phyloP scores from a whole-genome alignment of 2,797 vertebrate genomes.

The Microchirus variegatus region DNA sequence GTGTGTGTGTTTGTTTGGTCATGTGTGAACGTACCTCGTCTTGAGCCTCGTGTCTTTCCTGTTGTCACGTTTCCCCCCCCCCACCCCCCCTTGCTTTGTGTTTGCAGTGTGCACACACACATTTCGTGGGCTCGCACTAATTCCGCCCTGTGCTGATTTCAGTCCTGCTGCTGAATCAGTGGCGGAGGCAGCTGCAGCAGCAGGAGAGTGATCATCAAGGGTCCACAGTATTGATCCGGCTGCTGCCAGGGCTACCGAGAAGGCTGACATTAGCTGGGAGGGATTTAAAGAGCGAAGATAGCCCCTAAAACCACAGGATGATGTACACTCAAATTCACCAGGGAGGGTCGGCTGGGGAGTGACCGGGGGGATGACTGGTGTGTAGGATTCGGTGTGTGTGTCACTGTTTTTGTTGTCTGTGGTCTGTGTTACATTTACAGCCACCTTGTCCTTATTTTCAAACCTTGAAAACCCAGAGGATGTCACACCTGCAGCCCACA shows the following conservation, averaged over 20 bases:
- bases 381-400: slow-evolving; percentile 17
- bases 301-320: slow-evolving; percentile 30
- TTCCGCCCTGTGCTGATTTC: slow-evolving; percentile 20
- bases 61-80: slow-evolving; percentile 23
- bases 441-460: slow-evolving; percentile 17
- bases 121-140: slow-evolving; percentile 11
- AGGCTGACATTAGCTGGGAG: slow-evolving; percentile 45
- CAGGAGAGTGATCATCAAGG: slow-evolving; percentile 52
- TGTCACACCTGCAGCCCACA: slow-evolving; percentile 57
- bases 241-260: slow-evolving; percentile 44
- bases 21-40: slow-evolving; percentile 1
- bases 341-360: slow-evolving; percentile 3
- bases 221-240: slow-evolving; percentile 59
- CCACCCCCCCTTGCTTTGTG: too few relatives aligned
- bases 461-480: slow-evolving; percentile 36
- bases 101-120: slow-evolving; percentile 25
- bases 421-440: slow-evolving; percentile 32
- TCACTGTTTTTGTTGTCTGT: slow-evolving; percentile 8
- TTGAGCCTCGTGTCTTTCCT: slow-evolving; percentile 14
- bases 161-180: slow-evolving; percentile 37
- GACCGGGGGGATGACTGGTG: slow-evolving; percentile 23
- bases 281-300: slow-evolving; percentile 34
- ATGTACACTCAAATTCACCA: slow-evolving; percentile 20
- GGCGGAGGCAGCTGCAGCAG: slow-evolving; percentile 24
- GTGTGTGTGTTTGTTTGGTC: not conserved